Evolutionary conservation across 2,797 vertebrate species (phyloP).

Genomic region (Semaprochilodus insignis): DNA sequence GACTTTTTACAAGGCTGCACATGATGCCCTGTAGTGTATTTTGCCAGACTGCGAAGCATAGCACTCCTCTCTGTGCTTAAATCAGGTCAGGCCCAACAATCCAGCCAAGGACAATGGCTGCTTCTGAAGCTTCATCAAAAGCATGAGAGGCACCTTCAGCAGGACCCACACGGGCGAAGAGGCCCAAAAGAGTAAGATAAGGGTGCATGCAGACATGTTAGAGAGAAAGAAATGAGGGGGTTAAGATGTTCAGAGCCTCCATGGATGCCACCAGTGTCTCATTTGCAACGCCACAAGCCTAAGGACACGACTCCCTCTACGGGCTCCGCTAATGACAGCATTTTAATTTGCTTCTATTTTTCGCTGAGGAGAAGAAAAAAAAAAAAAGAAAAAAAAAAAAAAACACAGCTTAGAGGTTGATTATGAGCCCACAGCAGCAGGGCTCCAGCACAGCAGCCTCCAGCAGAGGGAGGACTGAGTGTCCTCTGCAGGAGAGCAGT

Average conservation of each 20-base stretch:
- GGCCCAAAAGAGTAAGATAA: neutral
- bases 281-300: constrained; percentile 52
- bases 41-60: neutral
- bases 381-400: constrained; percentile 7
- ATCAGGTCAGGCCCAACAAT: neutral
- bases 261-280: constrained; percentile 41
- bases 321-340: constrained; percentile 53
- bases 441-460: constrained; percentile 3
- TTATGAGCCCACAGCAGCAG: constrained; percentile 36
- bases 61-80: neutral
- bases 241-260: constrained; percentile 6
- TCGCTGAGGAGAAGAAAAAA: neutral
- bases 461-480: constrained; percentile 46
- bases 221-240: neutral
- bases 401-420: constrained; percentile 54
- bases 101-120: neutral
- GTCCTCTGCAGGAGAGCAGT: constrained; percentile 44
- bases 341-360: constrained; percentile 60
- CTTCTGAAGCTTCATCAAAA: neutral
- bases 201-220: neutral
- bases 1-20: neutral
- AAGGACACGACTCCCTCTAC: constrained; percentile 49
- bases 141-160: neutral
- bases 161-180: neutral
- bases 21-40: neutral